Evolutionary conservation across 2,113 vertebrate species (phyloP).

Genomic region (Opisthocomus hoazin): DNA sequence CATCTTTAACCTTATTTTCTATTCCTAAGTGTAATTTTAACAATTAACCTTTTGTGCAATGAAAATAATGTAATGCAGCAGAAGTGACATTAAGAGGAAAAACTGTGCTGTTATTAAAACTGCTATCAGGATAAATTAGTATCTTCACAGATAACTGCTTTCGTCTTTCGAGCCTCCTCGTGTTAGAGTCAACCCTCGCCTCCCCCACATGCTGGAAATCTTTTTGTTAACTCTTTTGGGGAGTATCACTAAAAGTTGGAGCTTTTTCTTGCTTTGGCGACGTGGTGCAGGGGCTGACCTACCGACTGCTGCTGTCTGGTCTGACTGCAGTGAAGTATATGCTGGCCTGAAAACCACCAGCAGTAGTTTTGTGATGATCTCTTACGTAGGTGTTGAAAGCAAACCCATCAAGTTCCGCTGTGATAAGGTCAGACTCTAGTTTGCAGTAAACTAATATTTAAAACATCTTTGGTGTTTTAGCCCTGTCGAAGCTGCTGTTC

Average conservation of each 20-base stretch:
- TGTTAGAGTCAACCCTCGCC: neutral
- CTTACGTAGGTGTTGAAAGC: neutral
- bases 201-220: neutral
- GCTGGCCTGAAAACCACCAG: neutral
- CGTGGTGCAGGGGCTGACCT: neutral
- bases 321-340: neutral
- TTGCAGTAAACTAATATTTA: neutral
- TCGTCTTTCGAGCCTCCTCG: neutral
- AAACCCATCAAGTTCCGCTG: neutral
- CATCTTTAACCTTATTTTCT: conserved; percentile 13
- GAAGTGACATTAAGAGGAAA: neutral
- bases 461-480: neutral
- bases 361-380: neutral
- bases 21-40: conserved; percentile 29
- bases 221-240: neutral
- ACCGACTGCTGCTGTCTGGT: neutral
- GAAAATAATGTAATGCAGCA: neutral
- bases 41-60: conserved; percentile 6
- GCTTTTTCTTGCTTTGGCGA: neutral
- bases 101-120: conserved; percentile 23
- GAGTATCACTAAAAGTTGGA: neutral
- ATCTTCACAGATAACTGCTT: conserved; percentile 22
- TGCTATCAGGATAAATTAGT: conserved; percentile 10
- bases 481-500: neutral
- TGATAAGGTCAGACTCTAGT: neutral